These are phyloP conservation scores for Eremobia ochroleuca DNA, from an alignment of 2,888 invertebrate species.

Conservation along the genomic window DNA sequence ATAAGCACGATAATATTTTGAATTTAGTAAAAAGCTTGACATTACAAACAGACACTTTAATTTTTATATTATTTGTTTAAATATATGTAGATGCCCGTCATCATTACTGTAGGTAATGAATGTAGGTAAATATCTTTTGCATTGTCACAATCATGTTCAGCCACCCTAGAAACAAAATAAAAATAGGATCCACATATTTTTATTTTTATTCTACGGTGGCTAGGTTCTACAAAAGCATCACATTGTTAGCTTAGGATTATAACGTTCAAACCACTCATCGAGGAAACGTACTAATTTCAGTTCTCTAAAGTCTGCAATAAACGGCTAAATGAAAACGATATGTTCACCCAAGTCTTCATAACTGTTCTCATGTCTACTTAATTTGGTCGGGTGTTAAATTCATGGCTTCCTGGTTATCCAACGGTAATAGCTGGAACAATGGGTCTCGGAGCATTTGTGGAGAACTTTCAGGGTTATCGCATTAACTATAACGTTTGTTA, in stretches of 20 bases:
- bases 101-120: no score
- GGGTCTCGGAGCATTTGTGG: background rate
- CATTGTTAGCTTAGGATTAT: background rate
- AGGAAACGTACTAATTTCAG: background rate
- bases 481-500: slow-evolving; percentile 31
- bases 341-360: slow-evolving; percentile 32
- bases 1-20: no score
- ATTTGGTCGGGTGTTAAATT: slow-evolving; percentile 36
- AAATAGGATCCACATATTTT: no score
- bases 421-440: slow-evolving; percentile 16
- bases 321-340: slow-evolving; percentile 34
- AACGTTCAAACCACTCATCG: background rate
- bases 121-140: no score
- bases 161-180: background rate
- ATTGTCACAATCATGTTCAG: background rate
- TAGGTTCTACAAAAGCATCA: background rate
- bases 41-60: no score
- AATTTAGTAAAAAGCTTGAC: no score
- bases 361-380: slow-evolving; percentile 7
- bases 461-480: background rate
- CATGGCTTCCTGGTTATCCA: slow-evolving; percentile 17
- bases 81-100: no score
- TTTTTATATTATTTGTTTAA: no score
- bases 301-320: slow-evolving; percentile 15
- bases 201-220: no score